Evolutionary conservation across 2,797 vertebrate genomes (phyloP).

Genomic region (Carcharodon carcharias): DNA sequence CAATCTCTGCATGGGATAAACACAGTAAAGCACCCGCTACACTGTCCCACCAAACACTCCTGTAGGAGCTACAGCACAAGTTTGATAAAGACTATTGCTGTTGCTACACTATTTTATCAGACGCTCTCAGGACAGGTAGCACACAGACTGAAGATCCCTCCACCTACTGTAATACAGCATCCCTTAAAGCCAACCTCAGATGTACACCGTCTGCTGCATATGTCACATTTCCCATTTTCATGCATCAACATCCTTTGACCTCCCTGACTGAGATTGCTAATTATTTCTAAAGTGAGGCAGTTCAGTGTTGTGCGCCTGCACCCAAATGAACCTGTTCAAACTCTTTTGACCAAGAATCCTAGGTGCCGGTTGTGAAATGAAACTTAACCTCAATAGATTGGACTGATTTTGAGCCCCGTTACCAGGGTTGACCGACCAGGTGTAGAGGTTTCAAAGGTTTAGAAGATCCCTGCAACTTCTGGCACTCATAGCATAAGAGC

Average conservation of each 20-base stretch:
- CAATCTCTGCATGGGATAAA: not conserved
- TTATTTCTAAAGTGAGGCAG: not conserved
- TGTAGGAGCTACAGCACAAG: not conserved
- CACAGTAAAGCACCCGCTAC: not conserved
- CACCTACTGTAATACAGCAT: not conserved
- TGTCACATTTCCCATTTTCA: not conserved
- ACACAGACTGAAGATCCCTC: not conserved
- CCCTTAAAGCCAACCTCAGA: not conserved
- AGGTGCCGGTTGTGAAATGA: not conserved
- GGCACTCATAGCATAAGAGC: not conserved
- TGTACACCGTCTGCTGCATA: not conserved
- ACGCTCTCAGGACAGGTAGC: not conserved
- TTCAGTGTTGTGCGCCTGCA: not conserved
- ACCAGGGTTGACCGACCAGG: not conserved
- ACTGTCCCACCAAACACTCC: not conserved
- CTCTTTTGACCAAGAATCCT: not conserved
- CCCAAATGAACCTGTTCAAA: not conserved
- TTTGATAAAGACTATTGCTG: not conserved
- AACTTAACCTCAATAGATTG: not conserved
- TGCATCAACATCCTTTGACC: not conserved
- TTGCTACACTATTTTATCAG: not conserved
- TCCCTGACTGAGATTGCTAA: not conserved
- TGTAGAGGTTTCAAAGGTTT: not conserved
- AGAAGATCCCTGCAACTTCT: not conserved
- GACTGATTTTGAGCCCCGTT: not conserved